A percentile compares a stretch with the other conserved stretches of the same genome.
Evolutionary conservation across 37 sponge, comb jelly and placozoan species (phyloP).

Genomic region (Cladorhizidae sp.): DNA sequence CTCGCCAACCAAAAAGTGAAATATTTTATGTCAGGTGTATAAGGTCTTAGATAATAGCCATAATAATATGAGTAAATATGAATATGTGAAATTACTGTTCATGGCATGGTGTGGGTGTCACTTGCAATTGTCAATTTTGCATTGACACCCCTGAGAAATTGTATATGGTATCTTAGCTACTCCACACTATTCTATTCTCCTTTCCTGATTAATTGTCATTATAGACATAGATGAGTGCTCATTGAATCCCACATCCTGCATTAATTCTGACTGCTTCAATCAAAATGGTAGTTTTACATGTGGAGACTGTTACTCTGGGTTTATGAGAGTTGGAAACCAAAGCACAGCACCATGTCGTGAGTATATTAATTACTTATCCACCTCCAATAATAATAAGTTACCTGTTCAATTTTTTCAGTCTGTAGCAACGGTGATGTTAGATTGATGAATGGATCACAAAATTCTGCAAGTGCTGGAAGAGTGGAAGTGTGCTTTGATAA

Average conservation of each 20-base stretch:
- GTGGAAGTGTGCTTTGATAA: slow-evolving; percentile 37
- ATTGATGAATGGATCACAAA: slow-evolving; percentile 23
- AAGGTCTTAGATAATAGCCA: too few species aligned
- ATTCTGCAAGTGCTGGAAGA: slow-evolving; percentile 1
- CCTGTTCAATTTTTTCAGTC: background rate
- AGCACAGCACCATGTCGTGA: background rate
- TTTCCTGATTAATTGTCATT: slow-evolving; percentile 14
- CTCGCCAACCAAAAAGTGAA: too few species aligned
- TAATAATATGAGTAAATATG: too few species aligned
- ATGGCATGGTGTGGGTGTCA: too few species aligned
- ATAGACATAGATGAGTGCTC: slow-evolving; percentile 14
- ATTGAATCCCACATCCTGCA: background rate
- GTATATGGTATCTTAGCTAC: too few species aligned
- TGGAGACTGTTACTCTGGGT: background rate
- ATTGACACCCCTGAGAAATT: too few species aligned
- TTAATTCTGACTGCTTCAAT: slow-evolving; percentile 29
- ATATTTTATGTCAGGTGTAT: too few species aligned
- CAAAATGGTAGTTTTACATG: slow-evolving; percentile 6
- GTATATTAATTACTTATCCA: background rate
- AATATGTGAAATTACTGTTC: too few species aligned
- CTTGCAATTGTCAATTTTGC: too few species aligned
- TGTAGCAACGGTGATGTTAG: slow-evolving; percentile 26
- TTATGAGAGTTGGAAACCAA: background rate
- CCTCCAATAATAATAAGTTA: background rate
- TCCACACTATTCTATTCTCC: too few species aligned